Evolutionary conservation across 2,888 invertebrate species (phyloP), one percentile per base, ranked within the genome.

Genomic region (Brachyopa scutellaris): DNA sequence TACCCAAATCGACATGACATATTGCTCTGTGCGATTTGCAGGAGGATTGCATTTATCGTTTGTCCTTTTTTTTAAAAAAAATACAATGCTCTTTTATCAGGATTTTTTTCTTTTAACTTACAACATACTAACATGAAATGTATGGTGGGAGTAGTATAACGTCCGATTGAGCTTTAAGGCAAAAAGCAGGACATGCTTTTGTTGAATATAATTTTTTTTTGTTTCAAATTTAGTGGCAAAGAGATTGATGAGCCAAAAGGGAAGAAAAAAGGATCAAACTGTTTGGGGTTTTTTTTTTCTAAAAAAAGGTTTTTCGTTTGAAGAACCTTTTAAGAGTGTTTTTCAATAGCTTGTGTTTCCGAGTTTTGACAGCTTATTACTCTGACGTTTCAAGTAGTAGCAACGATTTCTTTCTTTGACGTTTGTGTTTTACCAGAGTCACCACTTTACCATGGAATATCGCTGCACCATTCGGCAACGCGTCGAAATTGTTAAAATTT

Each of bases 1-100:
- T n/a, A 76, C 76, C 69, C 69, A 64, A 80, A 74, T 80, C 80
- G 80, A 51, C 69, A 76, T 80, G 76, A 80, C 80, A 80, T 76
- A 80, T 76, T 80, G 80, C 80, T 76, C 57, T 47, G 62, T 62
- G 62, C 55, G 61, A 74, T 19, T 53, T 51, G 59, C 72, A 79
- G 62, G 47, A 62, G 55, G 53, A 76, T 57, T 76, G 62, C 76
- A 80, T 80, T 80, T 67, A 67, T 74, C 53, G 61, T 31, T 62
- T 8, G 62, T 59, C 36, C 7, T 33, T 59, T 59, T 59, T 49
- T 57, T 36, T 17, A 36, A 21, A 45, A 49, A 17, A 45, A 42
- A 2, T 17, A 17, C n/a, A n/a, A n/a, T n/a, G n/a, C n/a, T n/a
- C n/a, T 42, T 21, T 61, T 59, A 8, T 36, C 29, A n/a, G 7